Percentiles rank a stretch among this genome's conserved stretches.
These are phyloP conservation scores for Dunckerocampus dactyliophorus DNA, from an alignment of 2,113 vertebrate species.

Conservation along the genomic window DNA sequence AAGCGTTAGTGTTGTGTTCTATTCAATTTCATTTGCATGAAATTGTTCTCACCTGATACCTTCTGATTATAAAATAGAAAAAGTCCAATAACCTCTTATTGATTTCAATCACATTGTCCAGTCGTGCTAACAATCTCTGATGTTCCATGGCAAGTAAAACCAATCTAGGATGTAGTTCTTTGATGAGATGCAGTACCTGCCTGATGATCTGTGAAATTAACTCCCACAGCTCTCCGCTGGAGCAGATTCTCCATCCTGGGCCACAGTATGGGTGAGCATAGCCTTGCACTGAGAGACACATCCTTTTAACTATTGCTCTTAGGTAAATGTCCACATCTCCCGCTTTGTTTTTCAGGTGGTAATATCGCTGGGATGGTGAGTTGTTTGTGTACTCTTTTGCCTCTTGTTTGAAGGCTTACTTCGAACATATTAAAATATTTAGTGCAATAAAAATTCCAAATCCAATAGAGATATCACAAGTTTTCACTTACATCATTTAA, in stretches of 20 bases:
- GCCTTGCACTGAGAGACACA: not conserved
- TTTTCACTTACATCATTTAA: too few species aligned
- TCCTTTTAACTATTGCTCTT: not conserved
- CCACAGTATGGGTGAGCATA: constrained; percentile 90
- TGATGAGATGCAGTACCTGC: constrained; percentile 36
- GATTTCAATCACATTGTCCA: not conserved
- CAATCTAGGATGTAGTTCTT: constrained; percentile 13
- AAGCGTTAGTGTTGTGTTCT: not conserved
- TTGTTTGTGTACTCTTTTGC: not conserved
- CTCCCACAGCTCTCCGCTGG: constrained; percentile 84
- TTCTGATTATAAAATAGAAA: not conserved
- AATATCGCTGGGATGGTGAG: constrained; percentile 77
- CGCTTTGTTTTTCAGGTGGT: constrained; percentile 70
- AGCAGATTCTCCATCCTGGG: constrained; percentile 81
- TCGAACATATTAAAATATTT: too few species aligned
- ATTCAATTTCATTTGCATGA: not conserved
- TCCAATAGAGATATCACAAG: too few species aligned
- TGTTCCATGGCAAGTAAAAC: constrained; percentile 22
- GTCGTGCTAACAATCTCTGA: constrained; percentile 4
- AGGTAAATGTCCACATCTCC: not conserved
- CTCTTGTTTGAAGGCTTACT: not conserved
- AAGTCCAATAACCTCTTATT: not conserved
- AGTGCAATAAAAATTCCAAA: too few species aligned
- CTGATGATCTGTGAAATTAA: constrained; percentile 63
- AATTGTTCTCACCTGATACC: not conserved